Percentiles rank a stretch among this genome's conserved stretches.
These are phyloP conservation scores for Chiroxiphia lanceolata DNA, from an alignment of 2,797 vertebrate genomes.

Conservation along the genomic window DNA sequence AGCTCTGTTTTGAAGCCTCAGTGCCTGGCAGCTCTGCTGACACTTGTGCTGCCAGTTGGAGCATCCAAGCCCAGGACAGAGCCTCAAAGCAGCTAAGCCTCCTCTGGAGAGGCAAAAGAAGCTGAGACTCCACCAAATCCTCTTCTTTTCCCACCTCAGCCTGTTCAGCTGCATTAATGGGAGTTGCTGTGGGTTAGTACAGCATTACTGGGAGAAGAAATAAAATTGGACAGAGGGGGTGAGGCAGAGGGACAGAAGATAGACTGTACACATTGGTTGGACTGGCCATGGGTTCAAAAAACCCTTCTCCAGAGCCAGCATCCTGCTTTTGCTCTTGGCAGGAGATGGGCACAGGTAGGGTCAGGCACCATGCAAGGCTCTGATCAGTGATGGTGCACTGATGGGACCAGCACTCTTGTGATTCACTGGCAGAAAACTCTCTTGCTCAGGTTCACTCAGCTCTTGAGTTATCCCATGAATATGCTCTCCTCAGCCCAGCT, in stretches of 20 bases:
- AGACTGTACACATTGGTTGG: background rate
- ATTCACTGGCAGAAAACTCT: background rate
- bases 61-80: background rate
- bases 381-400: background rate
- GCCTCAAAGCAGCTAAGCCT: background rate
- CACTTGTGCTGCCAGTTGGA: constrained; percentile 47
- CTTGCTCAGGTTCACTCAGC: background rate
- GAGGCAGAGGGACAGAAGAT: background rate
- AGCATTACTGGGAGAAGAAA: background rate
- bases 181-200: background rate
- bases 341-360: background rate
- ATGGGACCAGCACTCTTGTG: accelerated
- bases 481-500: background rate
- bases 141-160: background rate
- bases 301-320: background rate
- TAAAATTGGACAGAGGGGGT: background rate
- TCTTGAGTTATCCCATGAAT: background rate
- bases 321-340: background rate
- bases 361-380: background rate
- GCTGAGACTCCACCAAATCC: background rate
- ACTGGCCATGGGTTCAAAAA: background rate
- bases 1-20: background rate
- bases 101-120: background rate
- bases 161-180: background rate
- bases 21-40: background rate